phyloP scores from a whole-genome alignment of 2,888 invertebrate species.

The Acanthosepion pharaonis region DNA sequence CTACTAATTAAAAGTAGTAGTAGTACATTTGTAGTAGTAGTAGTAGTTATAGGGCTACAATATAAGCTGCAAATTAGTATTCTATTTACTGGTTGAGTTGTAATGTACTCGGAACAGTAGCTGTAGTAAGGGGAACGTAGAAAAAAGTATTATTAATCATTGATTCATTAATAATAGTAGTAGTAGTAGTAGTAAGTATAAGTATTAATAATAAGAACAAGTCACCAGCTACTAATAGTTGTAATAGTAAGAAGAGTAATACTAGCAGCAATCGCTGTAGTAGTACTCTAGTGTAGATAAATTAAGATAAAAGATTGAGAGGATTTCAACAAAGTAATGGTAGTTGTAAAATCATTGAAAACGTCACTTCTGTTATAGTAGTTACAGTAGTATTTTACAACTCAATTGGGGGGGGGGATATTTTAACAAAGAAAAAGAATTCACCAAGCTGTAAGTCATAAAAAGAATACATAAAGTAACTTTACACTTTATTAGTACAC shows the following conservation, averaged over 20 bases:
- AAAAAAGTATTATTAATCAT: background rate
- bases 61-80: background rate
- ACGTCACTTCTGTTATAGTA: background rate
- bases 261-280: background rate
- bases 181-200: background rate
- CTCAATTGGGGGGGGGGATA: too few relatives aligned
- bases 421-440: background rate
- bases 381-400: background rate
- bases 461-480: too few relatives aligned
- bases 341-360: background rate
- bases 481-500: too few relatives aligned
- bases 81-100: conserved; percentile 11
- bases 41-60: background rate
- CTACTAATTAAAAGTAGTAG: background rate
- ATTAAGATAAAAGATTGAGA: conserved; percentile 33
- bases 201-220: conserved; percentile 4
- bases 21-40: background rate
- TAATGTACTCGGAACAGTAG: background rate
- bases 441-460: background rate
- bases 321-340: background rate
- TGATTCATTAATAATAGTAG: background rate
- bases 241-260: background rate
- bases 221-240: conserved; percentile 6
- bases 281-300: background rate
- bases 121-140: background rate